A percentile compares a stretch with the other conserved stretches of the same genome.
These are phyloP conservation scores for Murina feae DNA, from an alignment of 2,113 vertebrate genomes.

Conservation along the genomic window DNA sequence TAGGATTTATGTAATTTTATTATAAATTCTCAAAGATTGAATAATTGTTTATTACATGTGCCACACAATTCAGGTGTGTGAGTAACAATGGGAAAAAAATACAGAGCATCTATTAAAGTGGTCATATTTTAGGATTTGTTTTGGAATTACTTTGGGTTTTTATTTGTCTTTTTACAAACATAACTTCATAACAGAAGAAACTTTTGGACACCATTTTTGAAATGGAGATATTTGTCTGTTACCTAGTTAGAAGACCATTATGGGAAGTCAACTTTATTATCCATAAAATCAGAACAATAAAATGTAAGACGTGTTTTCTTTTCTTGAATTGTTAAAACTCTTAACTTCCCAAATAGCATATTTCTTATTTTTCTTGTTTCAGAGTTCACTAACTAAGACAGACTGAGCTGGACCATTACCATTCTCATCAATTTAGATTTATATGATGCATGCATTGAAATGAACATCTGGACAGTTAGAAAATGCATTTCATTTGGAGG, in stretches of 20 bases:
- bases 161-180: slow-evolving; percentile 21
- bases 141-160: not conserved
- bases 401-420: slow-evolving; percentile 49
- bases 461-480: slow-evolving; percentile 63
- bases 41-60: not conserved
- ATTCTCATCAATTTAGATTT: slow-evolving; percentile 66
- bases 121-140: slow-evolving; percentile 16
- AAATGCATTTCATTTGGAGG: slow-evolving; percentile 49
- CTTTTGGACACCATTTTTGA: slow-evolving; percentile 15
- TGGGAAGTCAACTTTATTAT: slow-evolving; percentile 40
- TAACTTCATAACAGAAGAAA: not conserved
- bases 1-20: not conserved
- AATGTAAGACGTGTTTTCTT: slow-evolving; percentile 55
- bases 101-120: not conserved
- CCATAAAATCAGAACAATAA: slow-evolving; percentile 57
- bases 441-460: slow-evolving; percentile 54
- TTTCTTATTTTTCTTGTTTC: slow-evolving; percentile 48
- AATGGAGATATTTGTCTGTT: slow-evolving; percentile 21
- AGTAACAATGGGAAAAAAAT: not conserved
- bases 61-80: not conserved
- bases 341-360: slow-evolving; percentile 16
- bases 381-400: slow-evolving; percentile 56
- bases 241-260: not conserved
- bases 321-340: slow-evolving; percentile 52
- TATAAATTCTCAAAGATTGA: not conserved